Evolutionary conservation across 2,113 vertebrate species (phyloP).

Genomic region (Anhinga rufa): DNA sequence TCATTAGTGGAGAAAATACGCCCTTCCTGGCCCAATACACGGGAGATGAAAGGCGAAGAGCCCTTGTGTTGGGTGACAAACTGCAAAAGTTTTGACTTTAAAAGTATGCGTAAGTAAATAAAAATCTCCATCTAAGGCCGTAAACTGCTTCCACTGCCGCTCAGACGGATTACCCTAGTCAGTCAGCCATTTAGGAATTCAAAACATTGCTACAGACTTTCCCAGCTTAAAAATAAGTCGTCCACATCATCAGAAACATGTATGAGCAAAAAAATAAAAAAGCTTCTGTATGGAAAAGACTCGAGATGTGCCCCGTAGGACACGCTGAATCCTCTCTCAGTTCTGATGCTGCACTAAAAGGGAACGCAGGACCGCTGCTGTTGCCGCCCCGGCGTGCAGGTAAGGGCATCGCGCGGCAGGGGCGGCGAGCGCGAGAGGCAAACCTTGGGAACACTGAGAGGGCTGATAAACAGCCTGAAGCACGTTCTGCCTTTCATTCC

Average conservation of each 20-base stretch:
- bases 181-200: constrained; percentile 29
- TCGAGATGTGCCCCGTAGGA: not conserved
- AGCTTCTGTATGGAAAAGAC: not conserved
- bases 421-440: rapidly evolving
- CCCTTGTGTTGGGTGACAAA: not conserved
- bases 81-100: not conserved
- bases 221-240: constrained; percentile 40
- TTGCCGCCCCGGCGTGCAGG: rapidly evolving
- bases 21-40: not conserved
- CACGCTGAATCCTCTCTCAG: not conserved
- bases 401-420: not conserved
- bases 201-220: constrained; percentile 43
- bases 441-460: not conserved
- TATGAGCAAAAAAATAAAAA: not conserved
- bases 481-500: not conserved
- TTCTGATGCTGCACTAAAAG: not conserved
- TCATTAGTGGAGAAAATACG: not conserved
- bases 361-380: not conserved
- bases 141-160: not conserved
- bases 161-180: not conserved
- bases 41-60: not conserved
- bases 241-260: constrained; percentile 1
- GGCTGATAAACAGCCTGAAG: not conserved
- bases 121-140: constrained; percentile 43
- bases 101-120: not conserved